These are phyloP conservation scores for Lepidostoma basale DNA, from an alignment of 1,140 invertebrate genomes.

Conservation along the genomic window DNA sequence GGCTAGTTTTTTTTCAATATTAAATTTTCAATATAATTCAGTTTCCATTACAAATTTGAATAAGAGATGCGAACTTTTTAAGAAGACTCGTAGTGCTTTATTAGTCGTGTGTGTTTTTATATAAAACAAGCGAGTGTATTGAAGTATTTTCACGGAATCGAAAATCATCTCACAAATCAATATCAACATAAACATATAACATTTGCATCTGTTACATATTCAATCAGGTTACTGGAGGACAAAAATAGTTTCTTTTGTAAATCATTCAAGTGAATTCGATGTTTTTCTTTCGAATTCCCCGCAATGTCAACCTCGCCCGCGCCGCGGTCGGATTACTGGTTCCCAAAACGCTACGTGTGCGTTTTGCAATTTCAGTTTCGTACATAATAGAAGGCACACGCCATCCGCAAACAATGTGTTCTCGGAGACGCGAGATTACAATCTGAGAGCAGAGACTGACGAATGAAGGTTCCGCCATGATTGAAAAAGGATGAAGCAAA, in stretches of 20 bases:
- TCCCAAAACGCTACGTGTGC: constrained; percentile 16
- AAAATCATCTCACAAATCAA: no score
- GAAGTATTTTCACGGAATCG: no score
- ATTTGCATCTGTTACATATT: no score
- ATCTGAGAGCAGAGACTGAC: constrained; percentile 35
- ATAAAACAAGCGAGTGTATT: no score
- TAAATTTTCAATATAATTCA: no score
- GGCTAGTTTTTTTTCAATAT: no score
- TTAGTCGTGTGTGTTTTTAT: no score
- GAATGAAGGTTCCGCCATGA: constrained; percentile 39
- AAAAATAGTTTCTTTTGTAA: not conserved
- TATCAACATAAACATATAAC: no score
- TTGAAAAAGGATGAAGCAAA: constrained; percentile 43
- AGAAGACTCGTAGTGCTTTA: no score
- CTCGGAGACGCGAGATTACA: constrained; percentile 35
- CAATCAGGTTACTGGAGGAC: no score
- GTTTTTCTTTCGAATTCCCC: not conserved
- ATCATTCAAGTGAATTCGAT: not conserved
- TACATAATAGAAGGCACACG: constrained; percentile 37
- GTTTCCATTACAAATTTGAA: no score
- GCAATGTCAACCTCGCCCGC: constrained; percentile 1
- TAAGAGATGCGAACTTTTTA: no score
- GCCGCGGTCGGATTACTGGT: constrained; percentile 24
- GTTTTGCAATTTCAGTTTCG: constrained; percentile 36
- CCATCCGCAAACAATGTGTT: constrained; percentile 39